phyloP scores from a whole-genome alignment of 2,888 invertebrate species.

The Suillia variegata region DNA sequence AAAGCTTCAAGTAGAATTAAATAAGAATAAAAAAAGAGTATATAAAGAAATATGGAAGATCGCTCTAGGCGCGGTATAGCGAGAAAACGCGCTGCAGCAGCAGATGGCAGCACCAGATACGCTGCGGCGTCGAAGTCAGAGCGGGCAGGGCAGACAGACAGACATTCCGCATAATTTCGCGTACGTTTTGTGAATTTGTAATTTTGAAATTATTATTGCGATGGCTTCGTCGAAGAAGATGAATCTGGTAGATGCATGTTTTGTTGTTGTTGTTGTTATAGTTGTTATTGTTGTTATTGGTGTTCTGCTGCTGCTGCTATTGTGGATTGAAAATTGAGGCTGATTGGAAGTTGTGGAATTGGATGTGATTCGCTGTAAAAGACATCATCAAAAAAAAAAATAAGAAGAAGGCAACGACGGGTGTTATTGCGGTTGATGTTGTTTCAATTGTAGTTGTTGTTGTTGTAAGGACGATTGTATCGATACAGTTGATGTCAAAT shows the following conservation, averaged over 20 bases:
- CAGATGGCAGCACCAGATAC: constrained; percentile 42
- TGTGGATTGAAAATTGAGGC: constrained; percentile 33
- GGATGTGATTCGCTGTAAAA: constrained; percentile 44
- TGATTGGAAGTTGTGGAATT: constrained; percentile 44
- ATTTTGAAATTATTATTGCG: constrained; percentile 47
- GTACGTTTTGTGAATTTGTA: constrained; percentile 57
- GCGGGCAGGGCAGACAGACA: constrained; percentile 23
- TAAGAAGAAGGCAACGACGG: too few species aligned
- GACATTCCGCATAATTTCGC: constrained; percentile 51
- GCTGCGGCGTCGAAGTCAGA: constrained; percentile 14
- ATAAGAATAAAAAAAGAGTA: background rate
- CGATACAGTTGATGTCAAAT: too few species aligned
- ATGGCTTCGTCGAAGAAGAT: background rate
- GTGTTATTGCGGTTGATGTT: background rate
- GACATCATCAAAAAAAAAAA: constrained; percentile 32
- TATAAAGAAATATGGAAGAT: constrained; percentile 28
- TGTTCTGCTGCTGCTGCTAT: constrained; percentile 16
- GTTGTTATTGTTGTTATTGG: background rate
- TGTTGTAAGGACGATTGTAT: too few species aligned
- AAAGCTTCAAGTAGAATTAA: background rate
- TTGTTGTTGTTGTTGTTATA: too few species aligned
- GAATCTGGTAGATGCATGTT: background rate
- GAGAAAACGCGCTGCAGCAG: constrained; percentile 32
- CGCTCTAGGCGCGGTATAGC: constrained; percentile 45
- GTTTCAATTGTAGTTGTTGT: background rate